These are phyloP conservation scores for Gallinago jamesoni DNA, from an alignment of 2,113 vertebrate species.

Conservation along the genomic window DNA sequence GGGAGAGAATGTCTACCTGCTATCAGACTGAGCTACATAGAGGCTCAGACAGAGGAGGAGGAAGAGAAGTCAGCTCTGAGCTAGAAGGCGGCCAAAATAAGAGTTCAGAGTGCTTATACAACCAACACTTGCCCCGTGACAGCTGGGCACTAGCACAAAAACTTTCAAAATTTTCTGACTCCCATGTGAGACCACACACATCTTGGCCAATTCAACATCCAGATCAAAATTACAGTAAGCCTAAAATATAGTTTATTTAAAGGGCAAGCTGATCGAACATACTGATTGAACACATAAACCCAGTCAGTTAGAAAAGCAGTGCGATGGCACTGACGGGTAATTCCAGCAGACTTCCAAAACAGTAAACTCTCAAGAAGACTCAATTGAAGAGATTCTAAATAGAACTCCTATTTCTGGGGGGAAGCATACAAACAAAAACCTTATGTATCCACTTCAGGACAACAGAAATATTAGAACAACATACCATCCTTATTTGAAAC, in stretches of 20 bases:
- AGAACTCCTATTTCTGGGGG: background rate
- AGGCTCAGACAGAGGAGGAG: background rate
- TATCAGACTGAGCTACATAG: background rate
- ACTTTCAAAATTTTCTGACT: background rate
- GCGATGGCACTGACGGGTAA: background rate
- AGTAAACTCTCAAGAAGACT: background rate
- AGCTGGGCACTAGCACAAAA: background rate
- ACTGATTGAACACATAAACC: background rate
- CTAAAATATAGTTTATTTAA: background rate
- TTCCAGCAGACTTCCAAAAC: background rate
- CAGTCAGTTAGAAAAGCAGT: background rate
- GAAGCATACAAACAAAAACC: background rate
- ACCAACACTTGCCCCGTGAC: rapidly evolving
- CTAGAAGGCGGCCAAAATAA: background rate
- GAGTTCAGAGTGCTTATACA: background rate
- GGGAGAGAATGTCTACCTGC: background rate
- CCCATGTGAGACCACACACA: background rate
- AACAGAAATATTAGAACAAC: background rate
- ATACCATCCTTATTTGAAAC: constrained; percentile 69
- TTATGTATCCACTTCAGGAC: background rate
- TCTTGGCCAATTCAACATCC: background rate
- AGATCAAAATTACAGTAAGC: background rate
- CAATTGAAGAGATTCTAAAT: background rate
- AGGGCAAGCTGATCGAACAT: background rate
- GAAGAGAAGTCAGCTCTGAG: background rate